These are phyloP conservation scores for Tauraco hartlaubi DNA, from an alignment of 2,797 vertebrate genomes.

Conservation along the genomic window DNA sequence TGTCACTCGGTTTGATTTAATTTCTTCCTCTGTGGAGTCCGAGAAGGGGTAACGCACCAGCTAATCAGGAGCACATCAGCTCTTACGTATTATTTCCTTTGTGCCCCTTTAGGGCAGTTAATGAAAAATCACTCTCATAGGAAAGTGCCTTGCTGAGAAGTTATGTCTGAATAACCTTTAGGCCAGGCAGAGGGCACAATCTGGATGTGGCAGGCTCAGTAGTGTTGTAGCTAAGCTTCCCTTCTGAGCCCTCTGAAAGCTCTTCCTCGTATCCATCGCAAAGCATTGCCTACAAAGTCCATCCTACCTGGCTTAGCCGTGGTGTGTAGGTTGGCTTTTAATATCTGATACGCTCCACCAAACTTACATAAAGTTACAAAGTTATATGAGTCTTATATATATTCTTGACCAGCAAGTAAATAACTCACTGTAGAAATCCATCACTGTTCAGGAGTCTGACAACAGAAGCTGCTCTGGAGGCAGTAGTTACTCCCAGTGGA, in stretches of 20 bases:
- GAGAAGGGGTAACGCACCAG: neutral
- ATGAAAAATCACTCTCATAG: neutral
- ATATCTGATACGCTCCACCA: neutral
- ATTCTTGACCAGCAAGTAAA: neutral
- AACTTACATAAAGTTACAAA: neutral
- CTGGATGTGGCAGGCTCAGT: neutral
- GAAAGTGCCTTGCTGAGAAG: neutral
- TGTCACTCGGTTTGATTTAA: neutral
- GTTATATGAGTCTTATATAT: neutral
- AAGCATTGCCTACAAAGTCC: neutral
- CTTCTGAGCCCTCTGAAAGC: neutral
- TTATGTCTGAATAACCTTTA: neutral
- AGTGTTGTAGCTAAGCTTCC: neutral
- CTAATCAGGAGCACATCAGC: neutral
- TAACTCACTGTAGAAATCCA: neutral
- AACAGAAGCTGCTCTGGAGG: neutral
- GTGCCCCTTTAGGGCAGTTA: neutral
- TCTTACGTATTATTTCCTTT: neutral
- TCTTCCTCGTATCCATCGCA: neutral
- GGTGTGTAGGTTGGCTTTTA: neutral
- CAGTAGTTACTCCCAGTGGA: rapidly evolving
- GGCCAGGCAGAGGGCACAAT: neutral
- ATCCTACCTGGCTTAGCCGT: neutral
- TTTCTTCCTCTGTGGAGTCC: neutral
- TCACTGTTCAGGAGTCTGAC: neutral